These are phyloP conservation scores for Lasius platythorax DNA, from an alignment of 2,888 invertebrate species.

Conservation along the genomic window DNA sequence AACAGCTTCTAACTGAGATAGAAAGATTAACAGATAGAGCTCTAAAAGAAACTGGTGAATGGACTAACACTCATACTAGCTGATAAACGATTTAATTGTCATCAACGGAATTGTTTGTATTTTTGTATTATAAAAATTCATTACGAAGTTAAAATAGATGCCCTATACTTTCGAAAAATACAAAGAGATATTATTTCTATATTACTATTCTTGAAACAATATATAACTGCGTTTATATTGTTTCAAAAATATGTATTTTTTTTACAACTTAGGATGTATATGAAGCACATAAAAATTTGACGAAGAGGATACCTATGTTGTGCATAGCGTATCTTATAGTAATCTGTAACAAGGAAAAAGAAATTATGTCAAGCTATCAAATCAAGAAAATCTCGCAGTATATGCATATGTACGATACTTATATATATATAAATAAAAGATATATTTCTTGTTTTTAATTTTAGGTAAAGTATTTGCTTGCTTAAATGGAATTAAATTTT, in stretches of 20 bases:
- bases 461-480: slow-evolving; percentile 20
- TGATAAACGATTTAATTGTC: slow-evolving; percentile 76
- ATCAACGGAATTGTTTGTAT: slow-evolving; percentile 79
- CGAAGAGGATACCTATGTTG: slow-evolving; percentile 39
- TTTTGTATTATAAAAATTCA: slow-evolving; percentile 79
- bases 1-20: slow-evolving; percentile 89
- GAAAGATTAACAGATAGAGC: slow-evolving; percentile 90
- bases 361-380: slow-evolving; percentile 52
- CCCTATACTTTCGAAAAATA: slow-evolving; percentile 59
- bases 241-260: slow-evolving; percentile 62
- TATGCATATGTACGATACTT: slow-evolving; percentile 40
- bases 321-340: slow-evolving; percentile 47
- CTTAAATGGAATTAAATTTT: slow-evolving; percentile 11
- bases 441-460: slow-evolving; percentile 30
- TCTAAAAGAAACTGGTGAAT: slow-evolving; percentile 89
- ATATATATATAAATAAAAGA: slow-evolving; percentile 36
- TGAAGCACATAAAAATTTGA: slow-evolving; percentile 50
- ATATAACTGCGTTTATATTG: slow-evolving; percentile 68
- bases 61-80: slow-evolving; percentile 81
- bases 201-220: slow-evolving; percentile 69
- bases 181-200: slow-evolving; percentile 60
- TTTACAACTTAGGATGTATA: slow-evolving; percentile 58
- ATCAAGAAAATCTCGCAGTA: slow-evolving; percentile 39
- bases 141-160: slow-evolving; percentile 55
- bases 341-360: slow-evolving; percentile 50